Base-by-base conservation (phyloP, 1,140 invertebrate species). In the Papilio xuthus region DNA sequence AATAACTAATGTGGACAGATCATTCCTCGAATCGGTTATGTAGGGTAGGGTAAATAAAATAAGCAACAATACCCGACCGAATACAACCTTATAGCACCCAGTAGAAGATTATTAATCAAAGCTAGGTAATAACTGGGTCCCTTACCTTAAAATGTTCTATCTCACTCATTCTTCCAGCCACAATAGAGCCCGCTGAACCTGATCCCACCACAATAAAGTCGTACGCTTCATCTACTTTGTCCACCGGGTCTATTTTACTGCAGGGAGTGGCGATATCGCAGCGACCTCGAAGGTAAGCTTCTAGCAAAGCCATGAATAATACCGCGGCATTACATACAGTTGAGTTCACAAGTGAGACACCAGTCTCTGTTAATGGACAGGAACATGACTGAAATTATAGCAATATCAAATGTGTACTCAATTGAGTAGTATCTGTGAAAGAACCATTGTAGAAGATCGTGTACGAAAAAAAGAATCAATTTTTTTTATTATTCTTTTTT, bases 221-320 rank as follows among this genome's bases (percentile, higher is more conserved):
- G 23, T 90, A 90, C 1, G 77, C 72, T 4, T 80, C 50, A 0
- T 81, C 53, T 2, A 79, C 18, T 13, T 71, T n/a, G 0, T 78
- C 47, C 9, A 82, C 81, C 0, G 84, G 81, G 23, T 78, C 69
- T 10, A 88, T 77, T 41, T 82, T 81, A 4, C 70, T 70, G 80
- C 85, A 88, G 0, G 88, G 89, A 0, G 84, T 85, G 9, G 86
- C 81, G 78, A 97, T 94, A 81, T 97, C 96, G 86, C 97, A 97
- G 78, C 97, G 96, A 18, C 96, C 97, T 15, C 96, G 94, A 41
- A 97, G 91, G 87, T 97, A 97, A 0, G 96, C 95, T 85, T 97
- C 96, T 13, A 97, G 93, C 0, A 97, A 92, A 18, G 96, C 95
- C 97, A 97, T 97, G 89, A 97, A 97, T 4, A 97, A 94, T 95